Percentiles rank a stretch among this genome's conserved stretches.
phyloP scores from a whole-genome alignment of 1,140 invertebrate species.

The Pachyrhynchus sulphureomaculatus region DNA sequence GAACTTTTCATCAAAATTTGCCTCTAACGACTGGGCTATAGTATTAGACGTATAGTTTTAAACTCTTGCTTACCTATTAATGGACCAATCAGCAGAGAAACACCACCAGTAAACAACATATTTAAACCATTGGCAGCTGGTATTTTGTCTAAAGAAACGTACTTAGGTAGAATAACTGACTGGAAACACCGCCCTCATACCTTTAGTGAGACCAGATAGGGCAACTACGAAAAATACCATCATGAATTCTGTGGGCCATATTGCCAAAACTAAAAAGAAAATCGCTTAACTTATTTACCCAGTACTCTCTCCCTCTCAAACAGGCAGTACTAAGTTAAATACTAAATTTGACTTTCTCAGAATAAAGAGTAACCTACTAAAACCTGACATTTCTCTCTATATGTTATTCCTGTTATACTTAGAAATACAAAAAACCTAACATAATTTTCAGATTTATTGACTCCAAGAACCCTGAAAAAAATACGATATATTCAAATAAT shows the following conservation, averaged over 20 bases:
- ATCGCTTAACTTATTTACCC: not conserved
- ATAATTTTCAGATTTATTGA: too few species aligned
- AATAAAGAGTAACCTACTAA: not conserved
- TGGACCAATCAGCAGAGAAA: slow-evolving; percentile 51
- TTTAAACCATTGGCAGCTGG: slow-evolving; percentile 55
- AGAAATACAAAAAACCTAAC: too few species aligned
- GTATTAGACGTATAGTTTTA: too few species aligned
- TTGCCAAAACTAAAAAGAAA: slow-evolving; percentile 22
- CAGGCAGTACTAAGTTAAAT: not conserved
- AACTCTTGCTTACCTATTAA: slow-evolving; percentile 51
- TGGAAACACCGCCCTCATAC: slow-evolving; percentile 49
- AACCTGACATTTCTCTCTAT: too few species aligned
- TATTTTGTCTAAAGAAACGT: slow-evolving; percentile 54
- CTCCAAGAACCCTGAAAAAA: too few species aligned
- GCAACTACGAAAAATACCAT: slow-evolving; percentile 16
- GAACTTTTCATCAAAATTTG: too few species aligned
- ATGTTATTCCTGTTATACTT: too few species aligned
- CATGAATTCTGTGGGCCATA: slow-evolving; percentile 5
- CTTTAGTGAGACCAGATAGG: slow-evolving; percentile 47
- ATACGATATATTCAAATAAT: too few species aligned
- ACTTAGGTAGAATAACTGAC: slow-evolving; percentile 52
- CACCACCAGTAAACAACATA: slow-evolving; percentile 53
- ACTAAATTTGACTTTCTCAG: too few species aligned
- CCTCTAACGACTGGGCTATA: too few species aligned
- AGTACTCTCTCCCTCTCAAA: not conserved